Base-by-base conservation (phyloP, 2,888 invertebrate genomes). In the Diplazon laetatorius region DNA sequence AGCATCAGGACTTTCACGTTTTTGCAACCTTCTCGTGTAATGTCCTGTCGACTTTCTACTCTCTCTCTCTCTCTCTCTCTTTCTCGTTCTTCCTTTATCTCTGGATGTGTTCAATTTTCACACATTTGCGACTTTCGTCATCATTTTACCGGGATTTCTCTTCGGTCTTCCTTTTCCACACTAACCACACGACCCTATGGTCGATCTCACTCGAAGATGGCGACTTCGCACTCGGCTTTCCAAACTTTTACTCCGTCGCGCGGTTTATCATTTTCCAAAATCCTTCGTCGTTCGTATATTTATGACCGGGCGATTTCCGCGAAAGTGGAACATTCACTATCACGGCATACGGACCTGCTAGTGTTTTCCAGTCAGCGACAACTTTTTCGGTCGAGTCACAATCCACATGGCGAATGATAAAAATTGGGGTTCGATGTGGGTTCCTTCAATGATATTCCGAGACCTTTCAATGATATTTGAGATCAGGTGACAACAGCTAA, bases 1-100 rank as follows among this genome's bases (percentile, higher is more conserved):
- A 60, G 37, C 66, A 50, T 16, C 39, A 39, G 78, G 80, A 78
- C 81, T 60, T 44, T 42, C 52, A 44, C 72, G 60, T 62, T 72
- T 44, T 63, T 30, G 25, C 55, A 35, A 78, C 76, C 44, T 78
- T 78, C 62, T 68, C 72, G 65, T 39, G 46, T 44, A 65, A 68
- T 60, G 59, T 20, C 63, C 69, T 25, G 73, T 59, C 37, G 20
- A 50, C 55, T 60, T 60, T 74, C 55, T 62, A 60, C 70, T 48
- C 74, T 69, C 59, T 78, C 68, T 71, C 60, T 71, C 57, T 39
- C 44, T 55, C 35, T 48, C 52, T n/a, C 39, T 6, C 55, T 62
- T 50, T 48, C 44, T 20, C 30, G 10, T 39, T 30, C 16, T 80
- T 48, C 55, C 35, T 78, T 80, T 66, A 44, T 81, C 76, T 55